Base-by-base conservation (phyloP, 2,888 invertebrate genomes). In the Hyalella azteca region DNA sequence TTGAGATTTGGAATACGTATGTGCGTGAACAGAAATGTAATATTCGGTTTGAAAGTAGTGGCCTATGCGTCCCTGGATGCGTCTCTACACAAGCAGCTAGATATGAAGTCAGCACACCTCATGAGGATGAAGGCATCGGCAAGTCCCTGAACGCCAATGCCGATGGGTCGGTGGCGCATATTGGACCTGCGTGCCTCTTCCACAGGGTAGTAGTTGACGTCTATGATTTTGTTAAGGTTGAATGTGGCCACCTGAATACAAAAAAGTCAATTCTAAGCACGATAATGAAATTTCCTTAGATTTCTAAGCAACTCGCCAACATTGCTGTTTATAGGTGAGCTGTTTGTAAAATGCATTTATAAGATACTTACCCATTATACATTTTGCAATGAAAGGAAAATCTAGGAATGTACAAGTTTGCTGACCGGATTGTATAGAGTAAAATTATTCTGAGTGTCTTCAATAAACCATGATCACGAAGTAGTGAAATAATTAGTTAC, bases 141-240 rank as follows among this genome's bases (percentile, higher is more conserved):
- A 82, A 99, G 89, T 3, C 98, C 99, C 89, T 99, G 99, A 73
- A 99, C 93, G 7, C 99, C 99, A 87, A 99, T 96, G 50, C 93
- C 93, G 85, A 91, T 91, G 0, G 91, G 91, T 29, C 91, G 88
- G 86, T 91, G 91, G 40, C 94, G 91, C 89, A 93, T 91, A 88
- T 99, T 99, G 0, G 98, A 98, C 39, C 89, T 85, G 81, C 88
- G 86, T 1, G 91, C 91, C 89, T 90, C 86, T 13, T 86, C 92
- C 39, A 99, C 91, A 0, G 99, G 99, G 88, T 99, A 99, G 88
- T 91, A 96, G 89, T 98, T 99, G 0, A 96, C 91, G 87, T 99
- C 98, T 85, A 99, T 98, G 79, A 99, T 95, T 90, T 94, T 97
- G 89, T 99, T 98, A 76, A 99, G 90, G 89, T 99, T 99, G 86